These are phyloP conservation scores for Anguilla obscura DNA, from an alignment of 2,797 vertebrate species.

Conservation along the genomic window DNA sequence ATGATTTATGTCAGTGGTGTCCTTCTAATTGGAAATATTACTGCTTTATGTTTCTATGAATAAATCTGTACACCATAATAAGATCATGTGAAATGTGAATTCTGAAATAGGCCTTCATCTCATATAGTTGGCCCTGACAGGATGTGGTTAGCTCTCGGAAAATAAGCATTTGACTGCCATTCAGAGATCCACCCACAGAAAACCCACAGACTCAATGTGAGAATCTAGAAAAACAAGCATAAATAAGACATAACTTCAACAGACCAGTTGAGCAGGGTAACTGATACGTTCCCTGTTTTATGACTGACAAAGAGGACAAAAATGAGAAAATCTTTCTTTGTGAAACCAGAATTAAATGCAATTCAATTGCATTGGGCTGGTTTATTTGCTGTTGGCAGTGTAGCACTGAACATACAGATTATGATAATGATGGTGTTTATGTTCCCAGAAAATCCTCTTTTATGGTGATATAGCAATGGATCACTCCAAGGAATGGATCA, in stretches of 20 bases:
- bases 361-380: background rate
- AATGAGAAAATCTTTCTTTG: background rate
- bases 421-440: background rate
- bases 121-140: background rate
- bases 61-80: no score
- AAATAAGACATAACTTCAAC: background rate
- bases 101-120: background rate
- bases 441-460: background rate
- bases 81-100: background rate
- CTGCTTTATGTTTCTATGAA: no score
- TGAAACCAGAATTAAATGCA: background rate
- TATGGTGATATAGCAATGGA: background rate
- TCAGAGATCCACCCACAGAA: background rate
- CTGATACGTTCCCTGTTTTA: background rate
- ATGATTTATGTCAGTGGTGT: background rate
- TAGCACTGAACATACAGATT: background rate
- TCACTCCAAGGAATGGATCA: background rate
- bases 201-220: background rate
- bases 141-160: background rate
- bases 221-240: background rate
- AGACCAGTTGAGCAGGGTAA: background rate
- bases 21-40: no score
- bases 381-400: background rate
- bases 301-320: background rate
- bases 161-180: background rate